Percentiles rank a stretch among this genome's conserved stretches.
phyloP scores from a whole-genome alignment of 2,888 invertebrate species.

The Amblyjoppa proteus region DNA sequence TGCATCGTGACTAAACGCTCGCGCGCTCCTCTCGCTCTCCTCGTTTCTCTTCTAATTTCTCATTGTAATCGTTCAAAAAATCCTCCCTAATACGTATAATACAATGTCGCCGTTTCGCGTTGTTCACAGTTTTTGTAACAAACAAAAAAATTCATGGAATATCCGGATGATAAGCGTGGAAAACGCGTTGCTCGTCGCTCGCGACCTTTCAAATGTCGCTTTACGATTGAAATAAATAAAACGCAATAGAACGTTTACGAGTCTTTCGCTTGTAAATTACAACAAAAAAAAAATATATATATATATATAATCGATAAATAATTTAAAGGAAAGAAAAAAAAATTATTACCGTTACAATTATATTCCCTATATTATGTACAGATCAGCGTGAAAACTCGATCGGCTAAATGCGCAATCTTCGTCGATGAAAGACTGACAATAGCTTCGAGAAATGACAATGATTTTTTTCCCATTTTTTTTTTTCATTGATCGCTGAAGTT shows the following conservation, averaged over 20 bases:
- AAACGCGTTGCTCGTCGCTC: constrained; percentile 26
- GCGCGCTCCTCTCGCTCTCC: constrained; percentile 23
- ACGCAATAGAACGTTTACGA: constrained; percentile 38
- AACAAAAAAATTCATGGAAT: background rate
- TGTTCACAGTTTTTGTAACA: constrained; percentile 39
- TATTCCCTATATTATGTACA: constrained; percentile 59
- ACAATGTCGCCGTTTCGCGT: constrained; percentile 55
- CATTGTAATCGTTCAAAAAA: constrained; percentile 1
- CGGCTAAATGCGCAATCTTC: constrained; percentile 81
- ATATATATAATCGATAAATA: background rate
- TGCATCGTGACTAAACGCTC: constrained; percentile 64
- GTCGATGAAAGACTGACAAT: constrained; percentile 80
- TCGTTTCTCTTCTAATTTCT: background rate
- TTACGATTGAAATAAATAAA: constrained; percentile 51
- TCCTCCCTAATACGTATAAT: constrained; percentile 48
- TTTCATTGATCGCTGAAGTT: constrained; percentile 6
- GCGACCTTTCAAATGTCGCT: constrained; percentile 29
- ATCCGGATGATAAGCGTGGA: constrained; percentile 43
- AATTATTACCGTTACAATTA: constrained; percentile 29
- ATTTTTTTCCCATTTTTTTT: constrained; percentile 5
- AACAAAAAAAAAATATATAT: background rate
- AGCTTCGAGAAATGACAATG: constrained; percentile 70
- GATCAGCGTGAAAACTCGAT: constrained; percentile 51
- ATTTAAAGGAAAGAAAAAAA: constrained; percentile 25
- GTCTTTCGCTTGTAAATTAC: background rate